phyloP scores from a whole-genome alignment of 2,797 vertebrate species.

The Onychomys leucogaster region DNA sequence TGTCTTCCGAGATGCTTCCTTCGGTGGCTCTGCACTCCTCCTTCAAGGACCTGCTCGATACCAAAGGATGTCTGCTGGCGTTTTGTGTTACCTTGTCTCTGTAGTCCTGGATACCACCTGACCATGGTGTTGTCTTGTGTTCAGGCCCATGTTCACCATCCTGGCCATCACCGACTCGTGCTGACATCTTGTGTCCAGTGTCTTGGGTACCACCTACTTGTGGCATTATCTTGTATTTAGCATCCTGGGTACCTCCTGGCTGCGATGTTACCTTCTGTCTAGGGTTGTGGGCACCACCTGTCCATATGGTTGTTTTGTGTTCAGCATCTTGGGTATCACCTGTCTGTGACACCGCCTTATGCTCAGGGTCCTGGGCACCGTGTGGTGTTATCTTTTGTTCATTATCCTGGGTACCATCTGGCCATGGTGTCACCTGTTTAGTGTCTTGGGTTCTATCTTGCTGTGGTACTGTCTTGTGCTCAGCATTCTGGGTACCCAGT shows the following conservation, averaged over 20 bases:
- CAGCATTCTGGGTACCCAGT: background rate
- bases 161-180: slow-evolving; percentile 4
- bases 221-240: background rate
- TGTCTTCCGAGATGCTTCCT: background rate
- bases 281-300: background rate
- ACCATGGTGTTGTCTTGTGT: background rate
- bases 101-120: slow-evolving; percentile 6
- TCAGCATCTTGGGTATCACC: background rate
- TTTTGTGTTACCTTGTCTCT: background rate
- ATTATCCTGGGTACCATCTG: background rate
- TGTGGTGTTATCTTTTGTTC: background rate
- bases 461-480: background rate
- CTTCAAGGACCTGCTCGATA: background rate
- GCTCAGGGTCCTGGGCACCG: background rate
- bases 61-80: background rate
- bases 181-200: background rate
- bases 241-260: background rate
- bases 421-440: background rate
- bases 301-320: background rate
- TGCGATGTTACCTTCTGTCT: background rate
- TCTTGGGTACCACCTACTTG: background rate
- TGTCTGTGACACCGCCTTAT: background rate
- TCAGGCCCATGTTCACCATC: slow-evolving; percentile 71
- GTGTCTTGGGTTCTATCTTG: background rate
- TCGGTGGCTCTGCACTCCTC: background rate